Evolutionary conservation across 2,888 invertebrate genomes (phyloP).

Genomic region (Macrophya alboannulata): DNA sequence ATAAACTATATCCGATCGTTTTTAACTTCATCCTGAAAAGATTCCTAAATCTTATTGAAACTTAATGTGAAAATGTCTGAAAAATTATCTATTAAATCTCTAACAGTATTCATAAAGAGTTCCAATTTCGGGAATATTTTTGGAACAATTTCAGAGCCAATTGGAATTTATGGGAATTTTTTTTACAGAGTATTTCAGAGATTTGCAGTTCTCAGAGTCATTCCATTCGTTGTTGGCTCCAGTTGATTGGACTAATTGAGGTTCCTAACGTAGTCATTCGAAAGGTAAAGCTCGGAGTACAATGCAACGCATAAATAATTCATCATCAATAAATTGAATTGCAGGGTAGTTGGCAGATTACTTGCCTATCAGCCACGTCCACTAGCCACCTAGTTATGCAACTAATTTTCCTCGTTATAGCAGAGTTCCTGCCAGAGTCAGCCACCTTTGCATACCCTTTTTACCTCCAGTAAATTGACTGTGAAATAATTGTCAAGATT

Average conservation of each 20-base stretch:
- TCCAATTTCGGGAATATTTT: too few relatives aligned
- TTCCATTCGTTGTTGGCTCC: background rate
- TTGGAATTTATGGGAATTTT: background rate
- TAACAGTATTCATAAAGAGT: too few relatives aligned
- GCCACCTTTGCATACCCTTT: background rate
- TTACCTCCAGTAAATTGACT: background rate
- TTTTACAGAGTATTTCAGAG: background rate
- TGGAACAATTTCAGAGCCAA: background rate
- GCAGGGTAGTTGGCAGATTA: background rate
- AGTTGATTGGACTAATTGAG: background rate
- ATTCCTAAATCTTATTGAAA: too few relatives aligned
- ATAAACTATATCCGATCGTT: too few relatives aligned
- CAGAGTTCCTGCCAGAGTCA: background rate
- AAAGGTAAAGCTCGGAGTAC: background rate
- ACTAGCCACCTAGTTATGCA: background rate
- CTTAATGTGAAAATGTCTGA: too few relatives aligned
- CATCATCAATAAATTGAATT: background rate
- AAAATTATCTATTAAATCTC: too few relatives aligned
- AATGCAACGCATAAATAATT: conserved; percentile 8
- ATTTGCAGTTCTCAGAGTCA: background rate
- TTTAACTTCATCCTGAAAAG: too few relatives aligned
- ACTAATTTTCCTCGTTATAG: conserved; percentile 5
- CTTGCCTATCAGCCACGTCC: conserved; percentile 7
- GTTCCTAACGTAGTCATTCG: background rate
- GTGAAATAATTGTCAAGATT: conserved; percentile 2